phyloP scores from a whole-genome alignment of 2,113 vertebrate species.

The Aythya baeri region DNA sequence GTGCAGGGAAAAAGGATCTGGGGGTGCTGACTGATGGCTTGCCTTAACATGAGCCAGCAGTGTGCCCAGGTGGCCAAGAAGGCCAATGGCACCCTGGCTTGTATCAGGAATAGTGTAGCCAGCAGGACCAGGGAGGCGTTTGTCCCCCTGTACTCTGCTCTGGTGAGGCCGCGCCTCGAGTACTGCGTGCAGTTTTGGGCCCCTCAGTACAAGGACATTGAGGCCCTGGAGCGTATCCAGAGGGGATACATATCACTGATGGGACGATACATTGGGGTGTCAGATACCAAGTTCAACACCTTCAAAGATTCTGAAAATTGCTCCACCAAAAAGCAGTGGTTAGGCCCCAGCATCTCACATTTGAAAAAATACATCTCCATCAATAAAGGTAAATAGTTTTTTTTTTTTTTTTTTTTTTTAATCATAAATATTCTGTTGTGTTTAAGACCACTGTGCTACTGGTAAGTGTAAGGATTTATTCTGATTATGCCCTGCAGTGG shows the following conservation, averaged over 20 bases:
- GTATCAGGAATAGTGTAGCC: too few relatives aligned
- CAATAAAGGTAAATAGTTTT: neutral
- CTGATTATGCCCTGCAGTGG: neutral
- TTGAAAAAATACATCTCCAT: accelerated
- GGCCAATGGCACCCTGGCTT: too few relatives aligned
- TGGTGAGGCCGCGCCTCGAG: too few relatives aligned
- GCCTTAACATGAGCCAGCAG: too few relatives aligned
- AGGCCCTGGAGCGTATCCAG: too few relatives aligned
- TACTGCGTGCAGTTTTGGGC: too few relatives aligned
- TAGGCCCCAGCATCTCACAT: neutral
- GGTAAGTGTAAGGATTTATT: neutral
- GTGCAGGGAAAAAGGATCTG: too few relatives aligned
- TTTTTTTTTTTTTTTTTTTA: neutral
- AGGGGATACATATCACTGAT: neutral
- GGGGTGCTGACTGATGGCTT: too few relatives aligned
- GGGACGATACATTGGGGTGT: accelerated
- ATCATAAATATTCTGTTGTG: neutral
- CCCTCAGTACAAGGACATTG: too few relatives aligned
- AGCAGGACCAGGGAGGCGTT: too few relatives aligned
- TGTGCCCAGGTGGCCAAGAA: too few relatives aligned
- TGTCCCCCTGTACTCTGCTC: too few relatives aligned
- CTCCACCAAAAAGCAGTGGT: neutral
- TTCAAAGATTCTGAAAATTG: neutral
- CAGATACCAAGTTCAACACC: neutral
- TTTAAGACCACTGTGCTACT: neutral